Evolutionary conservation across 2,888 invertebrate species (phyloP).

Genomic region (Norana najaformis): DNA sequence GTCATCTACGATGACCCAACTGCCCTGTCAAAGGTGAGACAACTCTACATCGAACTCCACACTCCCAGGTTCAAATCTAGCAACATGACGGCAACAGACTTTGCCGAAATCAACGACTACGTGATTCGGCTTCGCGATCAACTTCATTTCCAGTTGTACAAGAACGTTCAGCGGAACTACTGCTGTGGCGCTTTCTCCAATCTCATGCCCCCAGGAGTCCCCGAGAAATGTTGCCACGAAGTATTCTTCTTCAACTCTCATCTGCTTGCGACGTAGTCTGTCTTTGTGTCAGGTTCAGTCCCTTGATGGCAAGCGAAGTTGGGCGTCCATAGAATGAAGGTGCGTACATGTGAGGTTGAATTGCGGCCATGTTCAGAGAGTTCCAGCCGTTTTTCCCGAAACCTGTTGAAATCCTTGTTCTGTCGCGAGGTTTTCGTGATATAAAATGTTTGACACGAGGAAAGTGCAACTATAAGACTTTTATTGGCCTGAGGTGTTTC

Average conservation of each 20-base stretch:
- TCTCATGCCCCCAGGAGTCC: not conserved
- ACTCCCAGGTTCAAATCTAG: not conserved
- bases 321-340: too few species aligned
- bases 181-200: not conserved
- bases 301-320: too few species aligned
- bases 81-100: not conserved
- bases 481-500: too few species aligned
- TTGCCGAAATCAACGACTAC: slow-evolving; percentile 10
- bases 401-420: too few species aligned
- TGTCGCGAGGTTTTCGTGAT: too few species aligned
- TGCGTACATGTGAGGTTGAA: too few species aligned
- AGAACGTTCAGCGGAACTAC: not conserved
- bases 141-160: not conserved
- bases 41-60: not conserved
- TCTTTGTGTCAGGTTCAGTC: too few species aligned
- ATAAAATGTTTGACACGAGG: too few species aligned
- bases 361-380: too few species aligned
- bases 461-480: too few species aligned
- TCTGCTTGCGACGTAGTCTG: not conserved
- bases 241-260: slow-evolving; percentile 4
- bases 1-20: not conserved
- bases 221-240: slow-evolving; percentile 22
- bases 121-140: not conserved
- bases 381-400: too few species aligned
- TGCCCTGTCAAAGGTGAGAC: not conserved